Conservation (phyloP, 2,888 invertebrate species). For the Lasioglossum figueresi region DNA sequence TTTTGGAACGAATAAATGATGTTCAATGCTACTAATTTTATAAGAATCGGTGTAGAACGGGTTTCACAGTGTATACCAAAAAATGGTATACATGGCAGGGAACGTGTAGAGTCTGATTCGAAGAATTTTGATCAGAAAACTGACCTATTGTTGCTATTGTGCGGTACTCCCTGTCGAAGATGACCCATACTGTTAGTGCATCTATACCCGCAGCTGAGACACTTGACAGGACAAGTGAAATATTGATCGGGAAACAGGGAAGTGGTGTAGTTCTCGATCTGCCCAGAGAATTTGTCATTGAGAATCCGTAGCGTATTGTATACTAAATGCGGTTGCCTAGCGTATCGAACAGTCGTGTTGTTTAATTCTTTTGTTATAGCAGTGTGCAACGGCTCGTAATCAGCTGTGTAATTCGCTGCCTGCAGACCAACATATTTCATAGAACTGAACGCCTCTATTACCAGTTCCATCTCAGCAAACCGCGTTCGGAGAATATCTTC, state of each 20-base stretch:
- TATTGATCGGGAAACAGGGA: constrained; percentile 91
- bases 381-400: constrained; percentile 86
- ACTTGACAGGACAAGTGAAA: constrained; percentile 90
- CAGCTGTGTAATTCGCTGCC: constrained; percentile 85
- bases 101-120: background rate
- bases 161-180: constrained; percentile 86
- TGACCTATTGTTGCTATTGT: constrained; percentile 84
- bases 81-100: background rate
- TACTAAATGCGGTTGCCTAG: constrained; percentile 88
- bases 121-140: background rate
- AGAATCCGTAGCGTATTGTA: constrained; percentile 89
- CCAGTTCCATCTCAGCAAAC: constrained; percentile 87
- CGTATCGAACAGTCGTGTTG: constrained; percentile 89
- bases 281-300: constrained; percentile 91
- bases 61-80: too few species aligned
- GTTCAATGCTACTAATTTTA: background rate
- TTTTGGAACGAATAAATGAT: background rate
- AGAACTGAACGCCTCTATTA: constrained; percentile 90
- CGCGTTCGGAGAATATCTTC: constrained; percentile 87
- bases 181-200: constrained; percentile 89
- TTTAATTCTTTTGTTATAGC: constrained; percentile 87
- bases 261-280: constrained; percentile 86
- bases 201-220: constrained; percentile 88
- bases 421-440: constrained; percentile 89
- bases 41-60: background rate